A percentile compares a stretch with the other conserved stretches of the same genome.
These are phyloP conservation scores for Ia io DNA, from an alignment of 2,113 vertebrate genomes.

Conservation along the genomic window DNA sequence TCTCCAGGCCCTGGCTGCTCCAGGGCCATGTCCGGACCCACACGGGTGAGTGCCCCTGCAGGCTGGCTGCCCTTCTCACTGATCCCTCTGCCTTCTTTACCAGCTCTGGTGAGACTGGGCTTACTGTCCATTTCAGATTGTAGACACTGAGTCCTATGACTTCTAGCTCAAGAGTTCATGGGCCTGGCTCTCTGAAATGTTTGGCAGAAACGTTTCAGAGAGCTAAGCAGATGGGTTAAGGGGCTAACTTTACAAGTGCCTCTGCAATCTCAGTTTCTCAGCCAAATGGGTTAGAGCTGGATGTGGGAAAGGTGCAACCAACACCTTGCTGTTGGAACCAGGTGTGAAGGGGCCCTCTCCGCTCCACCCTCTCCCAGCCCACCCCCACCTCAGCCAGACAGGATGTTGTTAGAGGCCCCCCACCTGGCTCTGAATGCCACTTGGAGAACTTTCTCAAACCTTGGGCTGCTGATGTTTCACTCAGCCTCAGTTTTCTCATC, in stretches of 20 bases:
- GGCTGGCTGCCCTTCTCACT: rapidly evolving
- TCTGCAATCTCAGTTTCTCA: neutral
- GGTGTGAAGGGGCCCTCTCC: constrained; percentile 21
- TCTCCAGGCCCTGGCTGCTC: constrained; percentile 97
- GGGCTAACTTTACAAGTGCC: neutral
- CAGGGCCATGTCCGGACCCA: constrained; percentile 98
- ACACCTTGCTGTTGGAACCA: constrained; percentile 11
- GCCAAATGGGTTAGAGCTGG: constrained; percentile 27
- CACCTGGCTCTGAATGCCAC: neutral
- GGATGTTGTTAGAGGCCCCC: constrained; percentile 1
- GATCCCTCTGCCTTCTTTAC: rapidly evolving
- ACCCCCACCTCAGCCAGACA: neutral
- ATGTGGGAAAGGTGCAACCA: neutral
- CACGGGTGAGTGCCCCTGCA: constrained; percentile 85
- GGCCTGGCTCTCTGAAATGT: neutral
- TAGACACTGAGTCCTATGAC: neutral
- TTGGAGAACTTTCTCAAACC: neutral
- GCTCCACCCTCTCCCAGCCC: constrained; percentile 36
- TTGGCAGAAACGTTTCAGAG: too few species aligned
- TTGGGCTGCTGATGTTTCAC: neutral
- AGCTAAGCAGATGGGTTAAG: neutral
- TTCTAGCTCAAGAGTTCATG: neutral
- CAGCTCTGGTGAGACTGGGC: neutral
- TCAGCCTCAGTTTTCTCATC: neutral
- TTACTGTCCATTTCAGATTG: neutral